Evolutionary conservation across 2,113 vertebrate species (phyloP), one percentile per base, ranked within the genome.

Genomic region (Paralichthys olivaceus): DNA sequence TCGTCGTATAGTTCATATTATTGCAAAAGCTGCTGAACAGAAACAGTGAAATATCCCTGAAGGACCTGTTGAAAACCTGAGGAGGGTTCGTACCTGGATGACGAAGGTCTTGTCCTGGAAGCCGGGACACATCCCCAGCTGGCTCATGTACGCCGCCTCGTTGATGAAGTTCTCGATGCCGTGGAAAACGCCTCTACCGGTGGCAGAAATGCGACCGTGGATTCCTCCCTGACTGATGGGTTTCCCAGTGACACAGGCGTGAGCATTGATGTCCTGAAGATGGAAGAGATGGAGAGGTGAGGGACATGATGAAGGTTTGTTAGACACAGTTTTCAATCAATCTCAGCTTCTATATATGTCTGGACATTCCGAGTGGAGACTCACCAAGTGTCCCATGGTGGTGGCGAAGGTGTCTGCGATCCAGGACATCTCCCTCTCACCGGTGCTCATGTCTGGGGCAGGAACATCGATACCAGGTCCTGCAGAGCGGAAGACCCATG

Each of bases 141-240:
- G 93, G 86, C 96, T 97, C 98, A 98, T 99, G 90, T 96, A 98
- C 0, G 97, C 96, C 0, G 97, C 96, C 86, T 99, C 98, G 53
- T 97, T 97, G 91, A 99, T 97, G 92, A 99, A 99, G 89, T 99
- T 99, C 93, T 99, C 97, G 54, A 99, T 98, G 75, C 97, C 97
- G 58, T 99, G 98, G 93, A 99, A 99, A 40, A 99, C 93, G 1
- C 97, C 97, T 5, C 97, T 95, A 0, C 97, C 97, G 5, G 98
- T 99, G 78, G 97, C 97, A 7, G 97, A 99, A 87, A 99, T 96
- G 29, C 97, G 95, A 0, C 97, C 97, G 0, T 99, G 96, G 90
- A 99, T 99, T 0, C 97, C 97, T 0, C 98, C 98, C 86, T 99
- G 98, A 83, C 97, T 99, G 93, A 99, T 98, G 68, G 97, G 97